phyloP scores from a whole-genome alignment of 2,113 vertebrate species.

The Mustelus asterias region DNA sequence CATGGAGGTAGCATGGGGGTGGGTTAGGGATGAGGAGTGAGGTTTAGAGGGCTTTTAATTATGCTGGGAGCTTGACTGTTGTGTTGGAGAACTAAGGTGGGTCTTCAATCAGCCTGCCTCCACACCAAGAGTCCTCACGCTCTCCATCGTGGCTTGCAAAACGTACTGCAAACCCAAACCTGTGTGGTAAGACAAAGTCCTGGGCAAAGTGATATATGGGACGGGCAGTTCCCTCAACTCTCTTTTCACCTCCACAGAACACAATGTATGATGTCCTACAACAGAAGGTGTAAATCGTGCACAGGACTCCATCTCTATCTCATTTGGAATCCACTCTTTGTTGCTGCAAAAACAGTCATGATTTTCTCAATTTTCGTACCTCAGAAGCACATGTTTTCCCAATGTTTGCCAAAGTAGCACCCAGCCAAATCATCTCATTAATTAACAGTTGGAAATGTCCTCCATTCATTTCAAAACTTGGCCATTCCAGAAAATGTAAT shows the following conservation, averaged over 20 bases:
- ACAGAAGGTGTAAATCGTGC: neutral
- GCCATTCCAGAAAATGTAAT: conserved; percentile 8
- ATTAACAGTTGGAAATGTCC: conserved; percentile 11
- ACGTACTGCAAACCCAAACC: neutral
- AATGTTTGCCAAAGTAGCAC: neutral
- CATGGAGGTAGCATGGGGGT: neutral
- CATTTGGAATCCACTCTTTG: neutral
- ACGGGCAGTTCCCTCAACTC: too few relatives aligned
- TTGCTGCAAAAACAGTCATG: neutral
- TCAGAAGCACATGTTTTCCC: neutral
- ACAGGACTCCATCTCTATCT: neutral
- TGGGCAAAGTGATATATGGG: neutral
- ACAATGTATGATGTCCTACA: neutral
- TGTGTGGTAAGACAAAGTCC: neutral
- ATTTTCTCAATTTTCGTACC: neutral
- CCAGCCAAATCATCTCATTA: neutral
- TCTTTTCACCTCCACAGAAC: neutral
- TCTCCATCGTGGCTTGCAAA: too few relatives aligned
- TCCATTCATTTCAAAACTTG: conserved; percentile 5
- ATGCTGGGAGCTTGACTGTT: neutral
- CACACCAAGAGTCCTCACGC: neutral
- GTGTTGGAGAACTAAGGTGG: neutral
- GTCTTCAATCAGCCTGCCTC: neutral
- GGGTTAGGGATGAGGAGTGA: neutral
- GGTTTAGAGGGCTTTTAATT: neutral